phyloP scores from a whole-genome alignment of 1,140 invertebrate genomes.

The Macrocentrus cingulum region DNA sequence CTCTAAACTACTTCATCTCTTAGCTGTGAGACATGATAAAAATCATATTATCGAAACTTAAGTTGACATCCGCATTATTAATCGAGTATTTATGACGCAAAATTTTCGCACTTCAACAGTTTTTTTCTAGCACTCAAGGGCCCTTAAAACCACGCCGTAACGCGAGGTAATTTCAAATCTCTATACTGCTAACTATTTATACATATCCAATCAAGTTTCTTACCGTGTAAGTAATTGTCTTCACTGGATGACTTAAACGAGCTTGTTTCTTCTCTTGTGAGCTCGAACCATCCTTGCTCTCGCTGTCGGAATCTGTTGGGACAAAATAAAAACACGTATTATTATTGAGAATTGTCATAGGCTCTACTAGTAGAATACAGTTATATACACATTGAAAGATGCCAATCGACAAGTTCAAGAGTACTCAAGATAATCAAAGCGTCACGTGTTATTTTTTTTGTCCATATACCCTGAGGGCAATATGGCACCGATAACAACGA shows the following conservation, averaged over 20 bases:
- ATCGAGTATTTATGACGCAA: too few relatives aligned
- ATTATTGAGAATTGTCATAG: slow-evolving; percentile 3
- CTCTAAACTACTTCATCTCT: too few relatives aligned
- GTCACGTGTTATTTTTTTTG: background rate
- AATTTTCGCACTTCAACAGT: too few relatives aligned
- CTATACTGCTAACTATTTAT: background rate
- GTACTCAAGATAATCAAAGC: slow-evolving; percentile 20
- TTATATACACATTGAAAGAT: too few relatives aligned
- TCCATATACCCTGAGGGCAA: slow-evolving; percentile 9
- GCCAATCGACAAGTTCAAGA: slow-evolving; percentile 25
- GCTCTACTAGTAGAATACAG: too few relatives aligned
- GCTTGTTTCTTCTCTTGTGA: slow-evolving; percentile 56
- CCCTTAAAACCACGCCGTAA: too few relatives aligned
- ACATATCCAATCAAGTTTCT: slow-evolving; percentile 32
- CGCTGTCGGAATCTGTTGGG: slow-evolving; percentile 58
- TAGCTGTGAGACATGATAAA: too few relatives aligned
- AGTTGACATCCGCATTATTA: too few relatives aligned
- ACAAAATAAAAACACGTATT: slow-evolving; percentile 27
- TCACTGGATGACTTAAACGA: slow-evolving; percentile 55
- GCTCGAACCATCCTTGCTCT: slow-evolving; percentile 57
- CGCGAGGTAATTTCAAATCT: too few relatives aligned
- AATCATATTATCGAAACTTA: too few relatives aligned
- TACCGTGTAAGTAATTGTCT: slow-evolving; percentile 62
- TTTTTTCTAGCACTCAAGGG: slow-evolving; percentile 28
- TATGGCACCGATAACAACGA: background rate